A percentile compares a stretch with the other conserved stretches of the same genome.
Evolutionary conservation across 2,797 vertebrate species (phyloP).

Genomic region (Neosilurus hyrtlii): DNA sequence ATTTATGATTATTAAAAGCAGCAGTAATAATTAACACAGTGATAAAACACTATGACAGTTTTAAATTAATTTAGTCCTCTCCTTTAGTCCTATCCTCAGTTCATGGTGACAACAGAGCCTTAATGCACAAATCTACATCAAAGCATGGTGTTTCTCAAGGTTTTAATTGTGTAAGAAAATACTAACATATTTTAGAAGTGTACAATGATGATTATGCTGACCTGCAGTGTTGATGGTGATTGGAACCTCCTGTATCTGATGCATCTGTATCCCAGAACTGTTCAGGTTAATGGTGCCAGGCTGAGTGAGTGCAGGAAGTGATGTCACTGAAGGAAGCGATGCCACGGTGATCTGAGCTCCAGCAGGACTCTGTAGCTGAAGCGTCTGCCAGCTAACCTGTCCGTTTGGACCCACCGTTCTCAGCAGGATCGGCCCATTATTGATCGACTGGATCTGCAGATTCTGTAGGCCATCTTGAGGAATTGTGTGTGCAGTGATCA

Average conservation of each 20-base stretch:
- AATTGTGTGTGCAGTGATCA: slow-evolving; percentile 87
- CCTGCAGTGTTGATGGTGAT: slow-evolving; percentile 85
- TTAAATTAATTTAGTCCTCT: not conserved
- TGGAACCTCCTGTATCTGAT: slow-evolving; percentile 90
- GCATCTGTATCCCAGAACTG: slow-evolving; percentile 88
- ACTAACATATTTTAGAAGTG: not conserved
- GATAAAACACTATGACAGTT: not conserved
- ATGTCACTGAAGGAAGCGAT: slow-evolving; percentile 70
- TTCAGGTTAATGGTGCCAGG: slow-evolving; percentile 91
- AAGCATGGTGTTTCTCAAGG: too few relatives aligned
- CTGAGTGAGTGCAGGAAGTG: slow-evolving; percentile 77
- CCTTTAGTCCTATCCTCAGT: not conserved
- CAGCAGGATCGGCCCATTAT: slow-evolving; percentile 87
- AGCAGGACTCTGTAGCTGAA: slow-evolving; percentile 90
- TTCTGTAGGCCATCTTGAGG: slow-evolving; percentile 91
- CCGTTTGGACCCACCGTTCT: slow-evolving; percentile 91
- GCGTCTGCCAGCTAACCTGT: slow-evolving; percentile 94
- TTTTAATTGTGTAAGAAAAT: not conserved
- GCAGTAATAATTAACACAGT: not conserved
- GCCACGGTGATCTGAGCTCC: slow-evolving; percentile 93
- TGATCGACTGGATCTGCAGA: slow-evolving; percentile 85
- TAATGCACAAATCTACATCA: not conserved
- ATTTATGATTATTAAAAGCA: not conserved
- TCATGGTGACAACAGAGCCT: not conserved
- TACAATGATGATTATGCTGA: slow-evolving; percentile 61